phyloP scores from a whole-genome alignment of 1,140 invertebrate species.

The Hypsibius dujardini region DNA sequence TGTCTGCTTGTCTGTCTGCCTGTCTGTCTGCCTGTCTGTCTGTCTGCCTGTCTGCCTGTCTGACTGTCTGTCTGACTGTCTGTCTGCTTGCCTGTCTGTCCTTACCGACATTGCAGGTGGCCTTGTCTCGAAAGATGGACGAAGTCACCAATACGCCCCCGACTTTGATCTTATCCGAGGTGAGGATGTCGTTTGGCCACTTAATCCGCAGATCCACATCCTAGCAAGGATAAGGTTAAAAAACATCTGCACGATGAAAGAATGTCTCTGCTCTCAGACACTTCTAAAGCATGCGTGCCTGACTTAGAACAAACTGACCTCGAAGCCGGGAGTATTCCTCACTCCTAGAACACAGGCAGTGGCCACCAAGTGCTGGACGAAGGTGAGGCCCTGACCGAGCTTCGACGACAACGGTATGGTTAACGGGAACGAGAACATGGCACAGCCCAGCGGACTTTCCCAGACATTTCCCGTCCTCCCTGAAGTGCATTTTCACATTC shows the following conservation, averaged over 20 bases:
- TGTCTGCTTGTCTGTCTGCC: too few relatives aligned
- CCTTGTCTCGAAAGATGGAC: slow-evolving; percentile 40
- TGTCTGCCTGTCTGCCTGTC: too few relatives aligned
- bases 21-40: too few relatives aligned
- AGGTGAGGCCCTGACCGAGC: slow-evolving; percentile 51
- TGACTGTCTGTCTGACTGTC: too few relatives aligned
- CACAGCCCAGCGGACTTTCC: slow-evolving; percentile 75
- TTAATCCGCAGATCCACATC: slow-evolving; percentile 53
- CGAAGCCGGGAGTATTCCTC: slow-evolving; percentile 44
- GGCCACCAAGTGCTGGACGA: slow-evolving; percentile 66
- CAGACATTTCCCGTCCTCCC: slow-evolving; percentile 65
- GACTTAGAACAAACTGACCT: slow-evolving; percentile 36
- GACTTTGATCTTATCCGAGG: slow-evolving; percentile 51
- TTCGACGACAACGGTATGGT: slow-evolving; percentile 44
- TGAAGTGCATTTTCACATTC: slow-evolving; percentile 27
- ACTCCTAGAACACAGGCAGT: slow-evolving; percentile 61
- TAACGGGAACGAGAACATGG: slow-evolving; percentile 71
- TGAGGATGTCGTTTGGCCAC: slow-evolving; percentile 95
- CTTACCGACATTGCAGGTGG: slow-evolving; percentile 54
- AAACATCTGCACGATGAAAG: slow-evolving; percentile 9
- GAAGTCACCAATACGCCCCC: slow-evolving; percentile 66
- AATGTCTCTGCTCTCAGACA: neutral
- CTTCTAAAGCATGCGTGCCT: slow-evolving; percentile 7
- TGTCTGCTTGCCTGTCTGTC: neutral
- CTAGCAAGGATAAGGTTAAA: slow-evolving; percentile 30